Conservation (phyloP, 2,113 vertebrate species). For the Hydropotes inermis region DNA sequence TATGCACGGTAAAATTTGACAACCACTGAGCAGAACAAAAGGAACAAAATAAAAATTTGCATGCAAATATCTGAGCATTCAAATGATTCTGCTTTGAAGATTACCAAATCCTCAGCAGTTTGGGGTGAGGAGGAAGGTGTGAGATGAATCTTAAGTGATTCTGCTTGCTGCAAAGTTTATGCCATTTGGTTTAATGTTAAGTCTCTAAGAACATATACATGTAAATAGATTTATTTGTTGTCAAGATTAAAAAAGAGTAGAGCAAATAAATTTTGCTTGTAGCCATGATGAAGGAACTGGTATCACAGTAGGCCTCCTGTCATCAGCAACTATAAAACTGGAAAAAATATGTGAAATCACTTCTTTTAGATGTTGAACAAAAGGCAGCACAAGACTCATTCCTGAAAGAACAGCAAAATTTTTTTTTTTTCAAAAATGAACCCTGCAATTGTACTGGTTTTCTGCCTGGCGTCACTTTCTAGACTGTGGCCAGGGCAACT, state of each 20-base stretch:
- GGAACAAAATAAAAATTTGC: conserved; percentile 41
- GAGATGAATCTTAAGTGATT: conserved; percentile 19
- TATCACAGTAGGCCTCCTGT: not conserved
- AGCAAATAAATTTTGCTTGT: conserved; percentile 5
- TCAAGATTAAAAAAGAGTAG: conserved; percentile 21
- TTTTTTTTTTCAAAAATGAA: not conserved
- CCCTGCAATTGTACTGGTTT: not conserved
- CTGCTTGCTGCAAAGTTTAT: not conserved
- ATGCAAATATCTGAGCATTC: conserved; percentile 16
- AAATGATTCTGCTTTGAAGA: conserved; percentile 24
- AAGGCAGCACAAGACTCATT: not conserved
- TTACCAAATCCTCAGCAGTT: not conserved
- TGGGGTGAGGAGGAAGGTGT: not conserved
- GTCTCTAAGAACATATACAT: not conserved
- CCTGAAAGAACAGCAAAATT: not conserved
- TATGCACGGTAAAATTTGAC: conserved; percentile 12
- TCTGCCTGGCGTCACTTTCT: not conserved
- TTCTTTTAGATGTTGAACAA: conserved; percentile 1
- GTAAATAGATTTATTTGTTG: conserved; percentile 17
- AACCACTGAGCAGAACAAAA: conserved; percentile 10
- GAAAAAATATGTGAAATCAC: not conserved
- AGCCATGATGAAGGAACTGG: not conserved
- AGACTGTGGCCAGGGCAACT: not conserved
- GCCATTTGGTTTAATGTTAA: conserved; percentile 24
- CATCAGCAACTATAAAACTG: not conserved